These are phyloP conservation scores for Cisticola juncidis DNA, from an alignment of 2,113 vertebrate species.

Conservation along the genomic window DNA sequence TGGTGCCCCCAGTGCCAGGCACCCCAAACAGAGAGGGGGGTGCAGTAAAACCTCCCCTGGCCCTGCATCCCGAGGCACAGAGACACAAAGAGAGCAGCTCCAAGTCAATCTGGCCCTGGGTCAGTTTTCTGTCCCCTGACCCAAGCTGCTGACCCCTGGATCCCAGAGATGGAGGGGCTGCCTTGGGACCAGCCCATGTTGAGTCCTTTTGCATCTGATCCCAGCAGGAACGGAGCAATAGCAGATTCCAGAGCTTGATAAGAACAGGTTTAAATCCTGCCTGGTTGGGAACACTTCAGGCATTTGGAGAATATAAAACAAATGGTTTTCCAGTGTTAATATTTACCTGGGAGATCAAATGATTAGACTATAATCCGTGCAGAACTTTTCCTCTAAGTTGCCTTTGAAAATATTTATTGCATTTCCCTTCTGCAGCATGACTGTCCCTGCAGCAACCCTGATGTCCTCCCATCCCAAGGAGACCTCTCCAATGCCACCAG, in stretches of 20 bases:
- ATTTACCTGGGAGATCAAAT: conserved; percentile 3
- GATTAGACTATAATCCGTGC: background rate
- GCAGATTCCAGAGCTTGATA: background rate
- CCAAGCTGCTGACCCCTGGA: background rate
- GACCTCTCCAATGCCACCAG: background rate
- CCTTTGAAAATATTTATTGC: background rate
- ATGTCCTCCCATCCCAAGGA: background rate
- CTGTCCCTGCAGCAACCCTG: accelerated
- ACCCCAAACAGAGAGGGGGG: background rate
- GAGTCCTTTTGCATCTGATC: background rate
- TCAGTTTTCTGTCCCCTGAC: accelerated
- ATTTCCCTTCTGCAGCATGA: background rate
- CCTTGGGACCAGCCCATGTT: background rate
- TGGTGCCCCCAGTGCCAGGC: accelerated
- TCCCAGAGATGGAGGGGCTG: accelerated
- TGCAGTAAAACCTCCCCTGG: background rate
- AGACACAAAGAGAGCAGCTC: background rate
- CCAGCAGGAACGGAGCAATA: accelerated
- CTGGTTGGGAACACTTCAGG: background rate
- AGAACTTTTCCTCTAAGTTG: background rate
- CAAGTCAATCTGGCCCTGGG: accelerated
- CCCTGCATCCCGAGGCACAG: background rate
- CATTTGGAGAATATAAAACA: background rate
- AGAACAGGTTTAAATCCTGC: background rate
- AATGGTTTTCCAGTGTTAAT: background rate